Conservation (phyloP, 1,140 invertebrate genomes). For the Chlorops oryzae region DNA sequence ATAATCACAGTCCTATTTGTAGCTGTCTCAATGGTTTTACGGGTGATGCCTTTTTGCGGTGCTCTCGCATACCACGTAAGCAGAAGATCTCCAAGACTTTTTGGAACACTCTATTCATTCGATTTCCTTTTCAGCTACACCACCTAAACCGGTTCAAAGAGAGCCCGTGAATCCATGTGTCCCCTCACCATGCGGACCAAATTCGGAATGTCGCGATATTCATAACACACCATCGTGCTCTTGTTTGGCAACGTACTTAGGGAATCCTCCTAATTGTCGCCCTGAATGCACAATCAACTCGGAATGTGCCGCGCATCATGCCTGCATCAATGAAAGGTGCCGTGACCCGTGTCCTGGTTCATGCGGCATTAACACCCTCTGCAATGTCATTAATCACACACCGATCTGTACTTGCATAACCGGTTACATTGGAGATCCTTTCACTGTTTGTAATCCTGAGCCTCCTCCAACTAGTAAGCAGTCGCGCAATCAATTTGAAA, state of each 20-base stretch:
- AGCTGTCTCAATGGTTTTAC: constrained; percentile 64
- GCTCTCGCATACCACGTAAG: constrained; percentile 47
- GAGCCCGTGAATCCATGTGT: constrained; percentile 59
- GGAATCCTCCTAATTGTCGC: constrained; percentile 68
- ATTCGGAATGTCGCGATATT: constrained; percentile 66
- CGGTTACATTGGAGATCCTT: constrained; percentile 72
- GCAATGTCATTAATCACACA: constrained; percentile 75
- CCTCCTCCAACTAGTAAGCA: constrained; percentile 41
- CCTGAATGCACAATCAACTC: constrained; percentile 78
- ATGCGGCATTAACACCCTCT: constrained; percentile 73
- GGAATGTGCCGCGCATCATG: constrained; percentile 73
- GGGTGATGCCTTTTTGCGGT: constrained; percentile 60
- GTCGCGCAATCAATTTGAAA: neutral
- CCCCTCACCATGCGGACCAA: constrained; percentile 76
- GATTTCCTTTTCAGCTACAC: constrained; percentile 38
- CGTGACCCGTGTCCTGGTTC: constrained; percentile 72
- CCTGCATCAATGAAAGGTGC: constrained; percentile 76
- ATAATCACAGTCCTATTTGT: constrained; percentile 71
- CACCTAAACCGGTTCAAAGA: constrained; percentile 28
- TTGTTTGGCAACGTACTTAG: constrained; percentile 67
- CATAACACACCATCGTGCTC: constrained; percentile 73
- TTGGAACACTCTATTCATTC: neutral
- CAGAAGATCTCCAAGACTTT: too few species aligned
- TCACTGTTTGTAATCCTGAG: constrained; percentile 53
- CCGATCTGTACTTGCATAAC: constrained; percentile 70